Base-by-base conservation (phyloP, 2,797 vertebrate species). In the Ataeniobius toweri region DNA sequence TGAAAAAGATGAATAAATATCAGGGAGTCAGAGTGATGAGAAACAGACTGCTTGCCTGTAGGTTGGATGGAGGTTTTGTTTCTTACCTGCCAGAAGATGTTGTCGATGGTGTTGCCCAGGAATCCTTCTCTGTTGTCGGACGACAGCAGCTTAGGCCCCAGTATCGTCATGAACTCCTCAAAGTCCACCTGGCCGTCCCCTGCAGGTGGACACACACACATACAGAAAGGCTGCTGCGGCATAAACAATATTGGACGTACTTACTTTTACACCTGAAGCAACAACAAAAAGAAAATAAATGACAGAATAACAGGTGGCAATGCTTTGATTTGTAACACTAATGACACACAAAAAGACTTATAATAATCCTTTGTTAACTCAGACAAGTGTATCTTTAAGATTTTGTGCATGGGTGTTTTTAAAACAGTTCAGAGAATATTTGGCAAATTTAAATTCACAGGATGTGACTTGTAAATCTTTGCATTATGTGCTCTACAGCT, bases 51-150 rank as follows among this genome's bases (percentile, higher is more conserved):
- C 72, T 31, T 67, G 36, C 44, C 55, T 76, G 71, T 24, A 28
- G 56, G 39, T 68, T 69, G 56, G 59, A 76, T 36, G 12, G 63
- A 46, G 50, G 61, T 28, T 82, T 77, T 79, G 79, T 67, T 58
- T 80, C 94, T 95, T 86, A 98, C 97, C 97, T 98, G 97, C 97
- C 97, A 98, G 94, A 98, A 98, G 95, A 98, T 98, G 94, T 97
- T 98, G 92, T 98, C 97, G 75, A 98, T 98, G 81, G 97, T 98
- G 88, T 96, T 98, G 79, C 97, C 97, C 79, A 98, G 95, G 91
- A 98, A 98, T 84, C 97, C 97, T 79, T 98, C 97, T 51, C 97
- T 95, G 86, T 96, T 97, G 93, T 98, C 97, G 0, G 97, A 97
- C 0, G 97, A 98, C 80, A 98, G 96, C 82, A 98, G 94, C 80